phyloP scores from a whole-genome alignment of 2,797 vertebrate genomes.

The Scolopax bukidnonensis region DNA sequence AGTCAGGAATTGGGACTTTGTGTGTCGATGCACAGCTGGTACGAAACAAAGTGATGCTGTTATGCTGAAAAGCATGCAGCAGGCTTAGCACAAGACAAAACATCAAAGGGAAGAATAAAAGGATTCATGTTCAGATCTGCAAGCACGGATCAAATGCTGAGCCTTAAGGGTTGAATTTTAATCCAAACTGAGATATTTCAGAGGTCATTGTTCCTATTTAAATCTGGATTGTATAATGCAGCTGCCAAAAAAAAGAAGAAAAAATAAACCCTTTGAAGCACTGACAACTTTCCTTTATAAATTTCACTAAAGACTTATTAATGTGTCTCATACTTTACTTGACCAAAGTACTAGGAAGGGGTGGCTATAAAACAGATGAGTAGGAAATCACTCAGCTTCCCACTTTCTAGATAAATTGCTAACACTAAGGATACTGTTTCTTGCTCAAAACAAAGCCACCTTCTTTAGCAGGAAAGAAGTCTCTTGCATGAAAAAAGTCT shows the following conservation, averaged over 20 bases:
- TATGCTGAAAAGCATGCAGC: conserved; percentile 37
- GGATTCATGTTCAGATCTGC: conserved; percentile 30
- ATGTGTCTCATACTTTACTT: neutral
- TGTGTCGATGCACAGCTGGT: neutral
- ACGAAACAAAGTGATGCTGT: conserved; percentile 37
- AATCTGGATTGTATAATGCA: conserved; percentile 19
- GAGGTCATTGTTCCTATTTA: conserved; percentile 43
- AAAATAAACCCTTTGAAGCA: conserved; percentile 30
- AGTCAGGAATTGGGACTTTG: neutral
- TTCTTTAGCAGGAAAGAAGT: neutral
- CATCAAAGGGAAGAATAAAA: conserved; percentile 68
- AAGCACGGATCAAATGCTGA: conserved; percentile 26
- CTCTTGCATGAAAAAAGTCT: neutral
- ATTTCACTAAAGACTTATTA: conserved; percentile 33
- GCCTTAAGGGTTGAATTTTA: conserved; percentile 38
- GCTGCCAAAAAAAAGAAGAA: neutral
- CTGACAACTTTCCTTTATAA: conserved; percentile 6
- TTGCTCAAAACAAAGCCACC: neutral
- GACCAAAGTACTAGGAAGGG: neutral
- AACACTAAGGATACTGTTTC: neutral
- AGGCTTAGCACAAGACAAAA: conserved; percentile 62
- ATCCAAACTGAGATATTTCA: conserved; percentile 60
- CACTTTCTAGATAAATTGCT: neutral
- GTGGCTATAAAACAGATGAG: neutral
- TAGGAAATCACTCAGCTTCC: neutral